Conservation (phyloP, 2,888 invertebrate species). For the Magallana nippona region DNA sequence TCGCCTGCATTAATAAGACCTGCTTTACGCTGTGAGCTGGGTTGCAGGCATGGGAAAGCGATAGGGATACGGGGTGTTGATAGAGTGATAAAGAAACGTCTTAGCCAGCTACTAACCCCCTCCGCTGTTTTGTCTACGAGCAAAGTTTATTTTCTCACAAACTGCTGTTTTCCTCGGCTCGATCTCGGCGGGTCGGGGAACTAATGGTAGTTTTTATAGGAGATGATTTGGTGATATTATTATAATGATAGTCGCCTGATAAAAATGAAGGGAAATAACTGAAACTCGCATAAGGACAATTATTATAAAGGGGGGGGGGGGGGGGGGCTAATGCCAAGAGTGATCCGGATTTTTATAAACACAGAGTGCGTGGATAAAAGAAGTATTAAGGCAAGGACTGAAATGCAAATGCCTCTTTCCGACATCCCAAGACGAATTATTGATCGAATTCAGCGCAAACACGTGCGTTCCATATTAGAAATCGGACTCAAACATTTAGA, state of each 20-base stretch:
- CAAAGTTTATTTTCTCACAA: slow-evolving; percentile 3
- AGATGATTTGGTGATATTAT: background rate
- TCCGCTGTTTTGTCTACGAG: background rate
- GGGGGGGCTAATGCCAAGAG: background rate
- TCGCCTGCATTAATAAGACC: background rate
- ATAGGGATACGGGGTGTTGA: slow-evolving; percentile 3
- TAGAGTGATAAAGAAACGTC: background rate
- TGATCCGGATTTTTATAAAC: background rate
- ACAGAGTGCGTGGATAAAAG: too few relatives aligned
- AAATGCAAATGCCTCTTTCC: background rate
- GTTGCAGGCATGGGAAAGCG: slow-evolving; percentile 13
- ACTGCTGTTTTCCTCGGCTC: background rate
- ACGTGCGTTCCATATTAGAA: slow-evolving; percentile 28
- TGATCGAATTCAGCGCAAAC: slow-evolving; percentile 3
- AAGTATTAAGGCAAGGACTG: too few relatives aligned
- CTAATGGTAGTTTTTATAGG: background rate
- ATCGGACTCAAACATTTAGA: slow-evolving; percentile 13
- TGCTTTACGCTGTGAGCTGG: background rate
- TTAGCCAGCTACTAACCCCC: background rate
- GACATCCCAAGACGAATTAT: slow-evolving; percentile 17
- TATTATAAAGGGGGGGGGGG: background rate
- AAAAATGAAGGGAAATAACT: background rate
- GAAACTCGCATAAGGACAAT: background rate
- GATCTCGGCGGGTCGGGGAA: background rate
- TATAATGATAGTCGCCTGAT: background rate